Evolutionary conservation across 2,888 invertebrate species (phyloP), one percentile per base, ranked within the genome.

Genomic region (Gastracanthus pulcherrimus): DNA sequence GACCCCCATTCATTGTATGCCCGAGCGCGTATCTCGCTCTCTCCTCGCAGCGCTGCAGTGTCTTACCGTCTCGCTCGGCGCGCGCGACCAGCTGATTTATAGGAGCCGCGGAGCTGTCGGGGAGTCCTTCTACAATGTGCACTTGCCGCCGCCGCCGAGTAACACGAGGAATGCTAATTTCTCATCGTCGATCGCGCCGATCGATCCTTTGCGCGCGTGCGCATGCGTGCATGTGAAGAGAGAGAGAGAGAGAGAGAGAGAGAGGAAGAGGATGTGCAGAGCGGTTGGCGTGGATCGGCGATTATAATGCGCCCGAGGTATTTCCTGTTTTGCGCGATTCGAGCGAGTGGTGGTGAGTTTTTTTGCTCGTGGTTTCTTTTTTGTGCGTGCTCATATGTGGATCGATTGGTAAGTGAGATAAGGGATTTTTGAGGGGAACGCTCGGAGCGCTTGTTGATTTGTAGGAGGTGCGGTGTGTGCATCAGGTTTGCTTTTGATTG

Each of bases 291-390:
- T 31, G 72, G n/a, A 48, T 72, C 41, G 34, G 26, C 76, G 80
- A 80, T 76, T 80, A 69, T 72, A 81, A 74, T 74, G 55, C 76
- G 77, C 77, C 72, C 62, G 77, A 81, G 81, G 74, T 77, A 69
- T 81, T 77, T 77, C 77, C 81, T 74, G 81, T 60, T 77, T 77
- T 69, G 38, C 77, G 62, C 76, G 31, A 34, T 58, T 64, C 26
- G 1, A n/a, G 26, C 23, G 41, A 41, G 41, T 16, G 16, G 55
- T 26, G 55, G n/a, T n/a, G n/a, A n/a, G n/a, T n/a, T n/a, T n/a
- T n/a, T 55, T 19, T 13, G 55, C 23, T 55, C 23, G 55, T 13
- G 55, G 55, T 19, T 55, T 55, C 55, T 9, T 55, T 55, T 55
- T 26, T 55, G 23, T 26, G 23, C 11, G 3, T 3, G 5, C 9